Evolutionary conservation across 2,113 vertebrate species (phyloP).

Genomic region (Psephotus haematonotus): DNA sequence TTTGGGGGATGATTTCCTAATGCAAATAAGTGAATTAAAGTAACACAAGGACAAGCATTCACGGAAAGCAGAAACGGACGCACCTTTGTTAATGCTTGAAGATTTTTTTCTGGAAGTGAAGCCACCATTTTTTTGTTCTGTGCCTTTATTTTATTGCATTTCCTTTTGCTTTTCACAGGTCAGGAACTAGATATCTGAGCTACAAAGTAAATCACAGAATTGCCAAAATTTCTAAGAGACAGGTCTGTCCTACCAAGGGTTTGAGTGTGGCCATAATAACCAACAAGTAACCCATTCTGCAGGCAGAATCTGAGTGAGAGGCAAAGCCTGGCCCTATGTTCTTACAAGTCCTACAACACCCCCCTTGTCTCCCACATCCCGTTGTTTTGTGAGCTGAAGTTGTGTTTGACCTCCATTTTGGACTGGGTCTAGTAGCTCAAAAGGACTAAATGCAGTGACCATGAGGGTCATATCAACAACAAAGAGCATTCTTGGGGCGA

Average conservation of each 20-base stretch:
- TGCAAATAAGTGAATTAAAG: constrained; percentile 49
- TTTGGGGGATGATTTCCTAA: constrained; percentile 53
- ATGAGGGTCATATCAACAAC: not conserved
- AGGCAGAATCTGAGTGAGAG: not conserved
- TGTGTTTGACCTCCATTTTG: not conserved
- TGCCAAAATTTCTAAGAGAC: not conserved
- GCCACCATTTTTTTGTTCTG: not conserved
- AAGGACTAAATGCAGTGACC: not conserved
- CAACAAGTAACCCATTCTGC: accelerated
- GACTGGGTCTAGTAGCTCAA: not conserved
- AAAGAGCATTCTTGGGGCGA: not conserved
- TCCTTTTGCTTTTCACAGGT: not conserved
- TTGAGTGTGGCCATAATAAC: not conserved
- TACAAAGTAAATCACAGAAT: not conserved
- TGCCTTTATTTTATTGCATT: not conserved
- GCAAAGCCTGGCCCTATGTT: not conserved
- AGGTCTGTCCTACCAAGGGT: not conserved
- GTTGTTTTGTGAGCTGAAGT: not conserved
- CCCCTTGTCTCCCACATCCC: not conserved
- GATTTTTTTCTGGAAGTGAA: not conserved
- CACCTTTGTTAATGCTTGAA: not conserved
- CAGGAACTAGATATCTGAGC: not conserved
- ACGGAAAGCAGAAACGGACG: constrained; percentile 33
- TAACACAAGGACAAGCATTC: not conserved
- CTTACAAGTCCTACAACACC: not conserved